Base-by-base conservation (phyloP, 2,797 vertebrate genomes). In the Scleropages formosus region DNA sequence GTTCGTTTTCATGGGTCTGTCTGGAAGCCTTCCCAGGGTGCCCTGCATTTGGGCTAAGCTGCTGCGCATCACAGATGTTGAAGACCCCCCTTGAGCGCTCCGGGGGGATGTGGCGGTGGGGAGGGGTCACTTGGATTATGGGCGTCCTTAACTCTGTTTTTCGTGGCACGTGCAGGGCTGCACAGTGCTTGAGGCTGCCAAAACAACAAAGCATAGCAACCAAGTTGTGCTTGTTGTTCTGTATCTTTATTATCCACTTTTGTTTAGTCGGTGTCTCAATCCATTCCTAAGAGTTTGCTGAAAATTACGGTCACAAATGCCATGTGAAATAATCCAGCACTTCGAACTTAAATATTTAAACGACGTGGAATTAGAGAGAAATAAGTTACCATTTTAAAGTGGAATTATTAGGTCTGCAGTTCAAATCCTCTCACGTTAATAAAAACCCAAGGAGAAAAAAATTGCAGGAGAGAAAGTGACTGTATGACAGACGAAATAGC, bases 331-430 rank as follows among this genome's bases (percentile, higher is more conserved):
- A 39, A 39, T 39, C 31, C 31, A 39, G 31, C 31, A 6, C 31
- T 6, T 31, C 31, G 39, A 39, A 39, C 31, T 39, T 24, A 68
- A 46, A 51, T 24, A 11, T 10, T 39, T 67, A 67, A 67, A 49
- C 46, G 8, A 47, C 49, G n/a, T 6, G 1, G 12, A 68, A 68
- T 68, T 68, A 22, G 66, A 68, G 68, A 47, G 12, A 68, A 68
- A 47, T 22, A 68, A 47, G 44, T 47, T 68, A 75, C 15, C 16
- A 11, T 24, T 26, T 68, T 59, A 18, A 22, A 31, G 9, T n/a
- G 31, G 64, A 56, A 15, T 39, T 10, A 67, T n/a, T 39, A 8
- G 44, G 53, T 65, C 27, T 6, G 31, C 6, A 31, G 2, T 39
- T 39, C 31, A 39, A 6, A 39, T 39, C 2, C 39, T 6, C 2